Percentiles rank a stretch among this genome's conserved stretches.
Evolutionary conservation across 2,113 vertebrate genomes (phyloP).

Genomic region (Serranochromis macrocephalus): DNA sequence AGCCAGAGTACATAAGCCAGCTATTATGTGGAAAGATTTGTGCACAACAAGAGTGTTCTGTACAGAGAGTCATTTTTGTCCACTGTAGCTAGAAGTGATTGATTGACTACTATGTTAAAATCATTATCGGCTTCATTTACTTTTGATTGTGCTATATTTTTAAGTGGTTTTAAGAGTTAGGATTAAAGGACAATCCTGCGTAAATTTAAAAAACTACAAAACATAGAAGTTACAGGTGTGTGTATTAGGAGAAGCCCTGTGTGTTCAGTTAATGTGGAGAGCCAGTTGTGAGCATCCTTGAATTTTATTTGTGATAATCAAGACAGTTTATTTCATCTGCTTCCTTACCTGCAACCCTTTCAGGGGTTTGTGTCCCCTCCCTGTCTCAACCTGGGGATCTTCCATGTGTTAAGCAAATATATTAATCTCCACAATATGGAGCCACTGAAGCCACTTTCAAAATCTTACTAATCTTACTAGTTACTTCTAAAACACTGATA

Average conservation of each 20-base stretch:
- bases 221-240: background rate
- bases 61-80: background rate
- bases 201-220: background rate
- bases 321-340: background rate
- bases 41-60: background rate
- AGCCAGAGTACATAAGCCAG: background rate
- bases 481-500: background rate
- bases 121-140: background rate
- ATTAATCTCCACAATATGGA: background rate
- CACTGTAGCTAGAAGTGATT: background rate
- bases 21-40: background rate
- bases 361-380: fast-evolving
- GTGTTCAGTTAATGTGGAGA: background rate
- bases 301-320: background rate
- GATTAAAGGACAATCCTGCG: background rate
- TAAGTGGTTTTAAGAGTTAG: background rate
- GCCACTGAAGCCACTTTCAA: background rate
- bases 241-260: background rate
- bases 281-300: too few species aligned
- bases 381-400: background rate
- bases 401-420: fast-evolving
- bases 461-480: background rate
- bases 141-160: fast-evolving
- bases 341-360: background rate
- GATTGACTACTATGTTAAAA: background rate